Conservation (phyloP, 64 coral and sea anemone species). For the Porites australiensis region DNA sequence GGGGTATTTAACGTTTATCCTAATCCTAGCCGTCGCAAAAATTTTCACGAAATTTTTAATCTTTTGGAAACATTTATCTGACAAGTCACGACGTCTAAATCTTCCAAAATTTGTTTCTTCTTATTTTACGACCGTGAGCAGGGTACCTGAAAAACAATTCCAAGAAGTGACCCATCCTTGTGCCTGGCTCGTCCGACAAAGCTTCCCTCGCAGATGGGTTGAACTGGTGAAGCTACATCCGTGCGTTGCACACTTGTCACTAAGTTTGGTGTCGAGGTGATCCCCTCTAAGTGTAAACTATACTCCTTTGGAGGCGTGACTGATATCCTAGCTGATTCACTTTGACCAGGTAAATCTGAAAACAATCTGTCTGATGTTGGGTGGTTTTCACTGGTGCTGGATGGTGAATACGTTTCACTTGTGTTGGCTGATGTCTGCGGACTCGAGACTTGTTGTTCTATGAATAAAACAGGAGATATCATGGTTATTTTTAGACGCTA, state of each 20-base stretch:
- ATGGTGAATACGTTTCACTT: slow-evolving; percentile 15
- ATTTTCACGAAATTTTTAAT: no score
- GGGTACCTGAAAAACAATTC: slow-evolving; percentile 87
- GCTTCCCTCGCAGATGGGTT: slow-evolving; percentile 92
- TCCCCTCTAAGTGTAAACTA: neutral
- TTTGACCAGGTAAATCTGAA: neutral
- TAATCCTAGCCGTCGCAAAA: no score
- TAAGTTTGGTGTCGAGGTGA: slow-evolving; percentile 94
- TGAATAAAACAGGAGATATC: neutral
- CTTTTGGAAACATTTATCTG: no score
- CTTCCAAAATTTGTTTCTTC: no score
- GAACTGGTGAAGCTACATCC: slow-evolving; percentile 57
- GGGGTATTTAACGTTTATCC: no score
- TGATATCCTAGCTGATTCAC: slow-evolving; percentile 2
- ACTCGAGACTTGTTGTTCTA: neutral
- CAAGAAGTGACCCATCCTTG: slow-evolving; percentile 86
- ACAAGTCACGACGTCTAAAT: no score
- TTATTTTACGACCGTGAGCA: neutral
- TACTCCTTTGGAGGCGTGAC: neutral
- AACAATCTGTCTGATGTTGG: slow-evolving; percentile 13
- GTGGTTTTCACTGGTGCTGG: slow-evolving; percentile 1
- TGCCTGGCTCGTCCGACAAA: slow-evolving; percentile 88
- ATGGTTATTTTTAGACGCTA: no score
- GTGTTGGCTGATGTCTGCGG: slow-evolving; percentile 2
- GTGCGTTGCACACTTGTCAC: slow-evolving; percentile 66